phyloP scores from a whole-genome alignment of 92 coral and sea anemone species.

The Micromussa lordhowensis region DNA sequence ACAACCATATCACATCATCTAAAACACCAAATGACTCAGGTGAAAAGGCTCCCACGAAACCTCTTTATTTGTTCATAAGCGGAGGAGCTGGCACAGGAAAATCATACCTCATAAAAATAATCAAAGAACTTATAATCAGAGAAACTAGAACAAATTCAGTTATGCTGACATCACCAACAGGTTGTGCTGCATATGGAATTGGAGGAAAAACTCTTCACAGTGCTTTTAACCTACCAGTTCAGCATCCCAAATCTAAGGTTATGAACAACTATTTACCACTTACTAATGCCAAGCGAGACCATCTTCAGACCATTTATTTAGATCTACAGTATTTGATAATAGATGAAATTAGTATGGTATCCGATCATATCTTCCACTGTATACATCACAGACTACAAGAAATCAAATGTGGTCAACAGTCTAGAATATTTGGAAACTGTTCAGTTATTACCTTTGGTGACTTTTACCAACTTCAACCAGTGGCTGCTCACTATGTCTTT shows the following conservation, averaged over 20 bases:
- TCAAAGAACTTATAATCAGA: conserved; percentile 41
- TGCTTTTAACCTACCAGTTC: conserved; percentile 46
- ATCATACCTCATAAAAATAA: conserved; percentile 38
- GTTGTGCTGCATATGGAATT: conserved; percentile 50
- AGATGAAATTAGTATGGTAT: conserved; percentile 60
- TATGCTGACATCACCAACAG: conserved; percentile 43
- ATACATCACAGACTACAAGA: conserved; percentile 28
- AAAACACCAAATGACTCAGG: too few relatives aligned
- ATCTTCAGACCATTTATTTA: conserved; percentile 32
- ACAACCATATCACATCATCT: too few relatives aligned
- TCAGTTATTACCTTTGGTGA: conserved; percentile 48
- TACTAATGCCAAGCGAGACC: conserved; percentile 39
- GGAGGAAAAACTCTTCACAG: conserved; percentile 41
- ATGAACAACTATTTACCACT: conserved; percentile 27
- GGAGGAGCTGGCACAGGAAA: conserved; percentile 51
- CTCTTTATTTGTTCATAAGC: too few relatives aligned
- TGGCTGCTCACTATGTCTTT: conserved; percentile 37
- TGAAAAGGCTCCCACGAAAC: too few relatives aligned
- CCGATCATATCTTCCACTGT: conserved; percentile 36
- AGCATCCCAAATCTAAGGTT: conserved; percentile 34
- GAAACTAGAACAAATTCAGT: conserved; percentile 47
- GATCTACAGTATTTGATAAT: conserved; percentile 39
- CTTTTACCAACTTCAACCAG: conserved; percentile 42
- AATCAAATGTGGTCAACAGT: too few relatives aligned
- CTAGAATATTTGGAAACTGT: conserved; percentile 38